These are phyloP conservation scores for Pollenia amentaria DNA, from an alignment of 2,888 invertebrate genomes.

Conservation along the genomic window DNA sequence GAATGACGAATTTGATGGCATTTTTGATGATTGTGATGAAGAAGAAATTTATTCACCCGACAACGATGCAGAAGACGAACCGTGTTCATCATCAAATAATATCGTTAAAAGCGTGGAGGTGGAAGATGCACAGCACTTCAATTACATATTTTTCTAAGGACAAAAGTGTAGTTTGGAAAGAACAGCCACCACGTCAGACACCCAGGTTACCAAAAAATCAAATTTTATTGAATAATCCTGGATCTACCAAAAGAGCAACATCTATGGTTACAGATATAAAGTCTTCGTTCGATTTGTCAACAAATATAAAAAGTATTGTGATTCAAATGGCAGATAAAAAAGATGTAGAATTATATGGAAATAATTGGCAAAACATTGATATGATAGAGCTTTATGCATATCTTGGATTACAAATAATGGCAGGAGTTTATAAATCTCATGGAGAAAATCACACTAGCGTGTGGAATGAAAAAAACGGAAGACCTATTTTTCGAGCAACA, in stretches of 20 bases:
- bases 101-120: neutral
- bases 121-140: slow-evolving; percentile 1
- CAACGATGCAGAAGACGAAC: neutral
- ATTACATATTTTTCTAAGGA: neutral
- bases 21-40: neutral
- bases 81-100: too few species aligned
- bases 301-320: slow-evolving; percentile 3
- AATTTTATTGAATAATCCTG: too few species aligned
- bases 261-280: too few species aligned
- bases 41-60: neutral
- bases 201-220: too few species aligned
- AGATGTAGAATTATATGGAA: neutral
- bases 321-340: slow-evolving; percentile 3
- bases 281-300: neutral
- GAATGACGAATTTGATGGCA: neutral
- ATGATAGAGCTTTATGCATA: neutral
- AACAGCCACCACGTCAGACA: too few species aligned
- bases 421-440: too few species aligned
- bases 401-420: too few species aligned
- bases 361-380: neutral
- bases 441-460: too few species aligned
- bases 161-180: too few species aligned
- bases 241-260: too few species aligned
- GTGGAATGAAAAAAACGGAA: too few species aligned
- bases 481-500: slow-evolving; percentile 26